Conservation (phyloP, 2,113 vertebrate species). For the Peucedramus taeniatus region DNA sequence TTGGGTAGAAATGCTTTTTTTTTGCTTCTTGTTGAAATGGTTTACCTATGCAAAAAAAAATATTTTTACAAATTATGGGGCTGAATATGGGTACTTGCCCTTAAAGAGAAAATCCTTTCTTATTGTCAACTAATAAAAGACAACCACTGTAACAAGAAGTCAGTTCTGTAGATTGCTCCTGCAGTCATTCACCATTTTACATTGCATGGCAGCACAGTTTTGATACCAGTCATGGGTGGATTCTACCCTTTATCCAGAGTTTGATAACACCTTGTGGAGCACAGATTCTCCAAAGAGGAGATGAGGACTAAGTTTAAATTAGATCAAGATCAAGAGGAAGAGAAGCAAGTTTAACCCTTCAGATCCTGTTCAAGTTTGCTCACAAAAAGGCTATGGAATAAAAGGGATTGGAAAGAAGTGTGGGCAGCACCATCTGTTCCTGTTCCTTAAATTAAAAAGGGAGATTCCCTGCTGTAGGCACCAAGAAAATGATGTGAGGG, state of each 20-base stretch:
- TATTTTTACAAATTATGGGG: background rate
- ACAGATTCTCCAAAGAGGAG: background rate
- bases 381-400: background rate
- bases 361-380: background rate
- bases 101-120: background rate
- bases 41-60: background rate
- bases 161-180: background rate
- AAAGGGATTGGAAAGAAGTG: background rate
- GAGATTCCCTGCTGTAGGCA: background rate
- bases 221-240: background rate
- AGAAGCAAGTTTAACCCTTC: background rate
- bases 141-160: background rate
- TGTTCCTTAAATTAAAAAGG: background rate
- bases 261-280: background rate
- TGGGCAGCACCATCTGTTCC: slow-evolving; percentile 9
- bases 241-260: background rate
- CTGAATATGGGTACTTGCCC: background rate
- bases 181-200: background rate
- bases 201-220: background rate
- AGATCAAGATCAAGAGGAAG: background rate
- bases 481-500: background rate
- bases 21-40: background rate
- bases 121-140: background rate
- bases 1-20: background rate
- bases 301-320: background rate